These are phyloP conservation scores for Watsonalla binaria DNA, from an alignment of 2,888 invertebrate genomes.

Conservation along the genomic window DNA sequence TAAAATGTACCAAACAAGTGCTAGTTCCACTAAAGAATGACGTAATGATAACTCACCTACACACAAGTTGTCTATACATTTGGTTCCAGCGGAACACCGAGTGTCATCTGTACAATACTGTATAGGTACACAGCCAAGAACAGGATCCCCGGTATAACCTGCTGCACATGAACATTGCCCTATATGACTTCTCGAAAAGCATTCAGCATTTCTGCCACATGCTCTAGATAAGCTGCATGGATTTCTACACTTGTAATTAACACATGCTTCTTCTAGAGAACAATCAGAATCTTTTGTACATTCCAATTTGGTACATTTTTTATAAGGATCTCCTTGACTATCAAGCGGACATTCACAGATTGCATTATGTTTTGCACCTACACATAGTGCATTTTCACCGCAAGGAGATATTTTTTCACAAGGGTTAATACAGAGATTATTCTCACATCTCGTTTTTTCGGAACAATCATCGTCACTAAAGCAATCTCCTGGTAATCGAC, in stretches of 20 bases:
- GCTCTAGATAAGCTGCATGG: conserved; percentile 89
- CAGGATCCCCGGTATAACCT: conserved; percentile 92
- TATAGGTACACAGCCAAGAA: conserved; percentile 89
- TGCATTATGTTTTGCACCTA: conserved; percentile 82
- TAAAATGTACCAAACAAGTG: too few species aligned
- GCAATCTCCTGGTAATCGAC: conserved; percentile 90
- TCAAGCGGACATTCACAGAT: conserved; percentile 86
- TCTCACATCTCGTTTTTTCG: conserved; percentile 84
- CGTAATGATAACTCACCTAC: conserved; percentile 72
- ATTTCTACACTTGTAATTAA: conserved; percentile 88
- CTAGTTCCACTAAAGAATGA: too few species aligned
- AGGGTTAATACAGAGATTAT: conserved; percentile 87
- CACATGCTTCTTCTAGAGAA: conserved; percentile 83
- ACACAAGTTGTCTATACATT: conserved; percentile 90
- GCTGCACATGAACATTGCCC: conserved; percentile 90
- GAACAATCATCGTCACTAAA: conserved; percentile 89
- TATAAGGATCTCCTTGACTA: conserved; percentile 86
- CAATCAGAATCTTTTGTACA: conserved; percentile 90
- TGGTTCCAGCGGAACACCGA: conserved; percentile 91
- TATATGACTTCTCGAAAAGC: conserved; percentile 86
- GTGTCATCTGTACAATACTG: conserved; percentile 89
- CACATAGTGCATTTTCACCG: conserved; percentile 87
- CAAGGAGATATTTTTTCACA: conserved; percentile 83
- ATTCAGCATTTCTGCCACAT: conserved; percentile 89
- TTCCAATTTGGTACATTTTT: conserved; percentile 85